Percentiles rank a stretch among this genome's conserved stretches.
Evolutionary conservation across 1,140 invertebrate genomes (phyloP).

Genomic region (Pissodes strobi): DNA sequence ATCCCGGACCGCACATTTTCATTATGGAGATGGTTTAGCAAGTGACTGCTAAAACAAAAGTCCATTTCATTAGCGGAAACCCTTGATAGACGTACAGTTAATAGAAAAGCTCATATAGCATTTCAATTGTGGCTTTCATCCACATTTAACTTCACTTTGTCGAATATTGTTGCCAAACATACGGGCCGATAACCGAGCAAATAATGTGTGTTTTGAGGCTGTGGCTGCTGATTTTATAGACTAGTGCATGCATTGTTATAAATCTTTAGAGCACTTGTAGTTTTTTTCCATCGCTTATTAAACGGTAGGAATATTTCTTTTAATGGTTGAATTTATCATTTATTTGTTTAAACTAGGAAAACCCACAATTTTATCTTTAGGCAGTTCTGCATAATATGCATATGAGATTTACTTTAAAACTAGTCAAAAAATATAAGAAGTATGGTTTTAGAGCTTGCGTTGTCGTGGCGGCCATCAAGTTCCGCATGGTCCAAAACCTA

Average conservation of each 20-base stretch:
- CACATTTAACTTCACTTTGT: slow-evolving; percentile 22
- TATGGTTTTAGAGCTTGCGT: too few relatives aligned
- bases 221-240: slow-evolving; percentile 4
- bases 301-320: too few relatives aligned
- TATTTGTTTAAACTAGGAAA: too few relatives aligned
- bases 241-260: background rate
- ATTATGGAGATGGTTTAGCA: slow-evolving; percentile 8
- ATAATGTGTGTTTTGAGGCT: slow-evolving; percentile 10
- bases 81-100: slow-evolving; percentile 12
- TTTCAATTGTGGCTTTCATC: slow-evolving; percentile 18
- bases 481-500: too few relatives aligned
- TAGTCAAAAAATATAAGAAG: too few relatives aligned
- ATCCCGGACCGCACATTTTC: background rate
- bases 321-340: too few relatives aligned
- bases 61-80: slow-evolving; percentile 10
- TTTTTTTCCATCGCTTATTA: too few relatives aligned
- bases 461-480: too few relatives aligned
- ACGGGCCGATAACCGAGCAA: slow-evolving; percentile 18
- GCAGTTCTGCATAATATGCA: too few relatives aligned
- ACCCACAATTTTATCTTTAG: too few relatives aligned
- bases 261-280: background rate
- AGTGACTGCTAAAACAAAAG: slow-evolving; percentile 2
- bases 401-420: too few relatives aligned
- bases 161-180: slow-evolving; percentile 17
- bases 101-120: slow-evolving; percentile 21